A percentile compares a stretch with the other conserved stretches of the same genome.
These are phyloP conservation scores for Lycocerus yunnanus DNA, from an alignment of 2,888 invertebrate species.

Conservation along the genomic window DNA sequence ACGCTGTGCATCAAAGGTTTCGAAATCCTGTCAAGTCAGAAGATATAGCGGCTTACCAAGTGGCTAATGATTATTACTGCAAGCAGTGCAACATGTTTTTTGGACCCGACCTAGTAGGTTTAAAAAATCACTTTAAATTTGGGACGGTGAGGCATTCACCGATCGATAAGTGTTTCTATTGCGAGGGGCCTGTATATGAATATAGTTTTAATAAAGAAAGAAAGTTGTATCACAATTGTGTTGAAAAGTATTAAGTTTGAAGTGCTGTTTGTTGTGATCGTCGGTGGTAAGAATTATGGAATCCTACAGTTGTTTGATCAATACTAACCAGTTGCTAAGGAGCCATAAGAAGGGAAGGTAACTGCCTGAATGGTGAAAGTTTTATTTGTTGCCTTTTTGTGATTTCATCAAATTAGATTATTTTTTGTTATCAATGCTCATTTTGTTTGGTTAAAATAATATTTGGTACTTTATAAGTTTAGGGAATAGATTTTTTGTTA, in stretches of 20 bases:
- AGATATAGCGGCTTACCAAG: constrained; percentile 43
- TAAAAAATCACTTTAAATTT: constrained; percentile 47
- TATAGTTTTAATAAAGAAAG: constrained; percentile 42
- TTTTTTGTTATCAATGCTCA: background rate
- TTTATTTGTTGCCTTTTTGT: too few species aligned
- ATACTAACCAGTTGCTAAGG: background rate
- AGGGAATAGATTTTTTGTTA: too few species aligned
- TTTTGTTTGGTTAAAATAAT: background rate
- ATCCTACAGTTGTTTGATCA: background rate
- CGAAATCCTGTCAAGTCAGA: constrained; percentile 37
- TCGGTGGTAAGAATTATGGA: background rate
- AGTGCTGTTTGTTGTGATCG: background rate
- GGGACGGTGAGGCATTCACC: constrained; percentile 44
- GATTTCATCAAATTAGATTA: background rate
- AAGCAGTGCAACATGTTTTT: constrained; percentile 46
- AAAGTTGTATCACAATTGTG: constrained; percentile 48
- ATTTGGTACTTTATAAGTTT: too few species aligned
- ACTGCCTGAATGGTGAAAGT: background rate
- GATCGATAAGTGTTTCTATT: constrained; percentile 49
- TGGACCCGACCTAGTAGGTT: constrained; percentile 43
- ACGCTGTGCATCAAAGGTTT: constrained; percentile 52
- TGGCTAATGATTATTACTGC: constrained; percentile 47
- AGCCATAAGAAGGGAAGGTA: background rate
- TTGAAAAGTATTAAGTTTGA: background rate
- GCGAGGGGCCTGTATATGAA: constrained; percentile 47